Conservation (phyloP, 1,140 invertebrate genomes). For the Odontomachus brunneus region DNA sequence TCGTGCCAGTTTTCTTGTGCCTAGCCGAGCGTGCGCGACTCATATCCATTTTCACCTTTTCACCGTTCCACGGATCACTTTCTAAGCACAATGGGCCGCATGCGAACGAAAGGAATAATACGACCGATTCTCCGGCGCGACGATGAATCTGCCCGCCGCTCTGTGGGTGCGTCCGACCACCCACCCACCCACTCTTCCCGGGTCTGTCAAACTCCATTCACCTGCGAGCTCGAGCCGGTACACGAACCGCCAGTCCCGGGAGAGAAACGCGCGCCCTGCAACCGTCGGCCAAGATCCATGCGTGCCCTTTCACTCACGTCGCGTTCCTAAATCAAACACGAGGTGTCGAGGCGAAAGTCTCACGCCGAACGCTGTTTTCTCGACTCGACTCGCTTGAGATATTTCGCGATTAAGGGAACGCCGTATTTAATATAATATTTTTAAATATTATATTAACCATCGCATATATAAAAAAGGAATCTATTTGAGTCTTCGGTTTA, state of each 20-base stretch:
- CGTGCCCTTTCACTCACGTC: slow-evolving; percentile 32
- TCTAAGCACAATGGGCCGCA: slow-evolving; percentile 73
- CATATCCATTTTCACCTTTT: slow-evolving; percentile 76
- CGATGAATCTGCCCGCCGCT: slow-evolving; percentile 8
- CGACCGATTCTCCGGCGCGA: slow-evolving; percentile 25
- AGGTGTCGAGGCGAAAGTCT: neutral
- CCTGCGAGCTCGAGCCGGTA: neutral
- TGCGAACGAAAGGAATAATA: slow-evolving; percentile 15
- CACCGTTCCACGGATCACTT: slow-evolving; percentile 73
- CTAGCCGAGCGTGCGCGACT: slow-evolving; percentile 57
- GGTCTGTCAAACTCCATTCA: slow-evolving; percentile 11
- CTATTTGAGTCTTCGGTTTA: too few species aligned
- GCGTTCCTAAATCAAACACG: neutral
- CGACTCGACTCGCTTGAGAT: too few species aligned
- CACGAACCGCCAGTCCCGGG: neutral
- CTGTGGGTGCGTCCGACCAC: too few species aligned
- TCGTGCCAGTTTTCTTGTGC: slow-evolving; percentile 61
- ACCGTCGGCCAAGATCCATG: slow-evolving; percentile 12
- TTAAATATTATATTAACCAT: too few species aligned
- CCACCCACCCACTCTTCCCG: neutral
- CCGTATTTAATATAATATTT: too few species aligned
- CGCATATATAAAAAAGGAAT: too few species aligned
- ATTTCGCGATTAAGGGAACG: too few species aligned
- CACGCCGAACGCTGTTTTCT: neutral
- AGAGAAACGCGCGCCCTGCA: neutral